Percentiles rank a stretch among this genome's conserved stretches.
Evolutionary conservation across 1,140 invertebrate species (phyloP).

Genomic region (Dendrolimus kikuchii): DNA sequence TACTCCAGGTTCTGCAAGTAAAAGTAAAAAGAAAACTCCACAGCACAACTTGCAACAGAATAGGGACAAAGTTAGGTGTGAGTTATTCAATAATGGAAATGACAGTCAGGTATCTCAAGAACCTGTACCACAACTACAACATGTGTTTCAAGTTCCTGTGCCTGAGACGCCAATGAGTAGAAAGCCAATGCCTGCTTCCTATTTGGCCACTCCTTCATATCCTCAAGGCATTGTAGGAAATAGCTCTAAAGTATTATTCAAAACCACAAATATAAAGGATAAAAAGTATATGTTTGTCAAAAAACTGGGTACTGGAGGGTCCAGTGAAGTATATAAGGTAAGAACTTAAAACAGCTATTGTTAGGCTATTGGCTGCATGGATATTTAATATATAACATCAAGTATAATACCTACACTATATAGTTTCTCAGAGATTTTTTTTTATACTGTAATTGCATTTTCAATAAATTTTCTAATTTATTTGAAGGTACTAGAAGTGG

Average conservation of each 20-base stretch:
- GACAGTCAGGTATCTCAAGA: too few species aligned
- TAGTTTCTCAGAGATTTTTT: too few species aligned
- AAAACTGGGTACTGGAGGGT: conserved; percentile 62
- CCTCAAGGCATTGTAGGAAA: conserved; percentile 42
- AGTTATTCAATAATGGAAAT: conserved; percentile 29
- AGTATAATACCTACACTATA: too few species aligned
- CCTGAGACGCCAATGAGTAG: conserved; percentile 49
- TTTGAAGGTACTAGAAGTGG: conserved; percentile 58
- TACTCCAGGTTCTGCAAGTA: conserved; percentile 39
- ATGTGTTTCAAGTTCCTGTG: conserved; percentile 14
- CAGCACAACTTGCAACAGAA: conserved; percentile 31
- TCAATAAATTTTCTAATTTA: neutral
- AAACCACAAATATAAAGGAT: conserved; percentile 60
- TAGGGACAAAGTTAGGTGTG: conserved; percentile 52
- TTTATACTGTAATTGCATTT: too few species aligned
- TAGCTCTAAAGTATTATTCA: conserved; percentile 53
- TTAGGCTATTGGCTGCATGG: too few species aligned
- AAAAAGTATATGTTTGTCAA: conserved; percentile 67
- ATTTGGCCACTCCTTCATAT: conserved; percentile 50
- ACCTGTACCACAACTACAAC: conserved; percentile 5
- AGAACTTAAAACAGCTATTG: conserved; percentile 2
- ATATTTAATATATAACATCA: too few species aligned
- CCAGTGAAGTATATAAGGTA: conserved; percentile 70
- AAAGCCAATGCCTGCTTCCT: conserved; percentile 37
- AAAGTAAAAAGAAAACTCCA: conserved; percentile 46